These are phyloP conservation scores for Apodemus speciosus DNA, from an alignment of 2,113 vertebrate species.

Conservation along the genomic window DNA sequence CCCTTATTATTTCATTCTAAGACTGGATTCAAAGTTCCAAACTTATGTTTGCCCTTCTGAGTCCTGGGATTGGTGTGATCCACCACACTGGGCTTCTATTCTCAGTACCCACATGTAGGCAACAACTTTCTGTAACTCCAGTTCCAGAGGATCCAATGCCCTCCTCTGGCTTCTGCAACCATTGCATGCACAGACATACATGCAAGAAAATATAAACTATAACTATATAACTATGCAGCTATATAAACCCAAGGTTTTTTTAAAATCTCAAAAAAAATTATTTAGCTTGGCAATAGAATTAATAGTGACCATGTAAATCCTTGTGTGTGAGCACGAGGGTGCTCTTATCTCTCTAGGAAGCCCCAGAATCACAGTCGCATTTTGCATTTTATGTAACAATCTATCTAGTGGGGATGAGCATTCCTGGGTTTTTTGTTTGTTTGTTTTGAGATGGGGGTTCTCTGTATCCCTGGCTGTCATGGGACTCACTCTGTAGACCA, in stretches of 20 bases:
- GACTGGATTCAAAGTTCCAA: background rate
- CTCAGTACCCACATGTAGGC: background rate
- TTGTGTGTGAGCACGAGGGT: background rate
- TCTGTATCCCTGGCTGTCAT: background rate
- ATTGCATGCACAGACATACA: background rate
- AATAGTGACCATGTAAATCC: background rate
- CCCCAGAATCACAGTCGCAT: background rate
- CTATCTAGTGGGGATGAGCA: background rate
- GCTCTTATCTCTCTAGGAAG: background rate
- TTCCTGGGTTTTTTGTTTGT: too few species aligned
- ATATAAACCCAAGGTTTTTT: background rate
- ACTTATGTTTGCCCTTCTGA: background rate
- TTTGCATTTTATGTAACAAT: background rate
- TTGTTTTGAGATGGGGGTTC: background rate
- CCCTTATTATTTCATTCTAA: background rate
- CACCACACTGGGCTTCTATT: background rate
- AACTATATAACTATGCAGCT: background rate
- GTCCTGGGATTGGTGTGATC: background rate
- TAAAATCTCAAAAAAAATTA: background rate
- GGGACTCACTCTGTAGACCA: background rate
- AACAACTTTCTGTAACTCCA: background rate
- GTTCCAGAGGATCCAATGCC: background rate
- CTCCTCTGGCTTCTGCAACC: background rate
- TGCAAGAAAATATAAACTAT: background rate
- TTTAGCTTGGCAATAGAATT: conserved; percentile 29